Conservation (phyloP, 2,113 vertebrate genomes). For the Hirundichthys speculiger region DNA sequence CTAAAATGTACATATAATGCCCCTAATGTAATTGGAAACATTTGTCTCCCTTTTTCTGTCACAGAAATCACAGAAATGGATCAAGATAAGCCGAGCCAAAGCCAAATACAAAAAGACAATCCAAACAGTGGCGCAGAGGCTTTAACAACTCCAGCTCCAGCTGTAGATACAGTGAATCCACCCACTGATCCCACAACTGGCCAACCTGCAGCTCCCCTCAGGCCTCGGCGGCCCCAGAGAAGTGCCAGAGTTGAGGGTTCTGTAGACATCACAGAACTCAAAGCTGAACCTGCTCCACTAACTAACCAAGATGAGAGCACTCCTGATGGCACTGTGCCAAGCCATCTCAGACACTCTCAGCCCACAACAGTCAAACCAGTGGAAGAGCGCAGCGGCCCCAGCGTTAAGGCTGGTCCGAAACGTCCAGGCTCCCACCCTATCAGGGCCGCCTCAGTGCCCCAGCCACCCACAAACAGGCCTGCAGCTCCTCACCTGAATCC, state of each 20-base stretch:
- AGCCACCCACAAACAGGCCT: conserved; percentile 61
- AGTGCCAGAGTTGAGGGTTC: conserved; percentile 71
- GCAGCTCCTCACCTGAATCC: conserved; percentile 64
- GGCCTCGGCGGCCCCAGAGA: conserved; percentile 74
- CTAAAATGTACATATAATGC: conserved; percentile 8
- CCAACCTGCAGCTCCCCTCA: conserved; percentile 24
- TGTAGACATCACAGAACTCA: conserved; percentile 66
- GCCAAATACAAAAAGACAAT: conserved; percentile 33
- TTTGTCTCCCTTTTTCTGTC: conserved; percentile 17
- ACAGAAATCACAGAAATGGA: conserved; percentile 75
- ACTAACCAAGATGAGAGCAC: conserved; percentile 26
- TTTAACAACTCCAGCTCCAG: conserved; percentile 7
- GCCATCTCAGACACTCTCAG: conserved; percentile 43
- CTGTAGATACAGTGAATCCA: conserved; percentile 14
- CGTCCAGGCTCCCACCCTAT: conserved; percentile 60
- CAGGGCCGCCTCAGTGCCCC: conserved; percentile 81
- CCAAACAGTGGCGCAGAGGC: conserved; percentile 29
- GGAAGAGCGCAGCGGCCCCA: conserved; percentile 9
- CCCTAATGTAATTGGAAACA: conserved; percentile 1
- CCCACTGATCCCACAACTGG: neutral
- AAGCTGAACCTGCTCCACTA: conserved; percentile 42
- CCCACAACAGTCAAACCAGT: conserved; percentile 26
- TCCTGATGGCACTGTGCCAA: conserved; percentile 50
- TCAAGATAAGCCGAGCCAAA: conserved; percentile 44
- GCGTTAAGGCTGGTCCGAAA: conserved; percentile 57